Evolutionary conservation across 1,140 invertebrate species (phyloP).

Genomic region (Muscidifurax raptorellus): DNA sequence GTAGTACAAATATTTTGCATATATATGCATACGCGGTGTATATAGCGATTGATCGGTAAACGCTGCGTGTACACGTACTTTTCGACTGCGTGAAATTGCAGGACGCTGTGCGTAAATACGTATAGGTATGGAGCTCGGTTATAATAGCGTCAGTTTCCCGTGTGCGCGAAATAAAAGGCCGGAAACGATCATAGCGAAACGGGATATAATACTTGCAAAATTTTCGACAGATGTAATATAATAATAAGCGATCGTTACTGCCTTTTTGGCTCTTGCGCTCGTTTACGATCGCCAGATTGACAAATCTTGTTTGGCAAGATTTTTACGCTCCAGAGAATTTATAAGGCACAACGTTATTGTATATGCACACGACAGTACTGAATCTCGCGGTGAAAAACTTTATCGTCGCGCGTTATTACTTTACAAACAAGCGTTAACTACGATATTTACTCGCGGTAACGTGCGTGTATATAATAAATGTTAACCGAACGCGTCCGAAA

Average conservation of each 20-base stretch:
- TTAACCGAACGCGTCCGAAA: constrained; percentile 27
- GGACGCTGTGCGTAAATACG: too few species aligned
- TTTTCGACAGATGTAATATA: background rate
- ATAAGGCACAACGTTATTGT: background rate
- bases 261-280: background rate
- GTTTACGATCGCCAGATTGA: background rate
- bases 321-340: background rate
- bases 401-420: background rate
- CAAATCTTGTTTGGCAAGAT: background rate
- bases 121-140: too few species aligned
- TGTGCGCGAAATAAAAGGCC: background rate
- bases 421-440: background rate
- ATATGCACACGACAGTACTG: too few species aligned
- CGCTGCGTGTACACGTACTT: background rate
- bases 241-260: background rate
- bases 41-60: background rate
- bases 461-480: background rate
- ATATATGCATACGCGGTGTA: background rate
- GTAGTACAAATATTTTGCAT: constrained; percentile 8
- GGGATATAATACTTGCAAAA: background rate
- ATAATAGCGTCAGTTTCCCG: background rate
- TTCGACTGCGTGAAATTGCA: background rate
- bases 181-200: background rate
- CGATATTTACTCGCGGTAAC: background rate
- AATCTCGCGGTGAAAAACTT: background rate